Evolutionary conservation across 2,797 vertebrate genomes (phyloP).

Genomic region (Cirrhinus mrigala): DNA sequence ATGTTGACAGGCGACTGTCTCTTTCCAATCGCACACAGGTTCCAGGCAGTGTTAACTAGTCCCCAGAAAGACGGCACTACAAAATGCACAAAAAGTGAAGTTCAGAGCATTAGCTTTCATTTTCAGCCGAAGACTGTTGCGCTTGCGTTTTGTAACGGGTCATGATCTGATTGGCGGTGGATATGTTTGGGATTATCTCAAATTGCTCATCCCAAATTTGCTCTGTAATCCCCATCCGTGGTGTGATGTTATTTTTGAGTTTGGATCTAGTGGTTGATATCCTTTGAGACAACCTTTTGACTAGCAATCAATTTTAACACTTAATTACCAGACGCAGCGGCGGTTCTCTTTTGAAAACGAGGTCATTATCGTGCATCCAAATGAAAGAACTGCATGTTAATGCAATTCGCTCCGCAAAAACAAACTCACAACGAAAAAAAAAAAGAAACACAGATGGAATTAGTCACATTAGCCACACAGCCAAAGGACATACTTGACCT

Average conservation of each 20-base stretch:
- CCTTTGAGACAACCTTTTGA: conserved; percentile 21
- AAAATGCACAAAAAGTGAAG: conserved; percentile 23
- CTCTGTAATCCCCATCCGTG: background rate
- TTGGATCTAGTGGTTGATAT: conserved; percentile 13
- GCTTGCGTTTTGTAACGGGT: background rate
- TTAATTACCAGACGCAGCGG: conserved; percentile 1
- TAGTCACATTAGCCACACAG: conserved; percentile 37
- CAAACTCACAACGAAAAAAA: background rate
- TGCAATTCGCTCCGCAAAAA: conserved; percentile 6
- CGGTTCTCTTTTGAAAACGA: conserved; percentile 20
- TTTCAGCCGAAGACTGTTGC: background rate
- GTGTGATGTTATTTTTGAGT: conserved; percentile 16
- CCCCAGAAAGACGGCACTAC: conserved; percentile 67
- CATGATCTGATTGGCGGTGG: conserved; percentile 15
- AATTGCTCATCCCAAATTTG: conserved; percentile 32
- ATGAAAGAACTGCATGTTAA: conserved; percentile 26
- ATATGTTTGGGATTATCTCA: conserved; percentile 26
- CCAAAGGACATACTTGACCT: conserved; percentile 48
- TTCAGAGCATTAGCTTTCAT: conserved; percentile 1
- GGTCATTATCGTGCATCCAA: conserved; percentile 32
- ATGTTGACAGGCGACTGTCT: conserved; percentile 65
- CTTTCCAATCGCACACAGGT: conserved; percentile 63
- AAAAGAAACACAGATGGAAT: conserved; percentile 29
- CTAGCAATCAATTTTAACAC: conserved; percentile 42
- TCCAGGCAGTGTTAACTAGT: conserved; percentile 66